These are phyloP conservation scores for Hypolimnas misippus DNA, from an alignment of 2,888 invertebrate genomes.

Conservation along the genomic window DNA sequence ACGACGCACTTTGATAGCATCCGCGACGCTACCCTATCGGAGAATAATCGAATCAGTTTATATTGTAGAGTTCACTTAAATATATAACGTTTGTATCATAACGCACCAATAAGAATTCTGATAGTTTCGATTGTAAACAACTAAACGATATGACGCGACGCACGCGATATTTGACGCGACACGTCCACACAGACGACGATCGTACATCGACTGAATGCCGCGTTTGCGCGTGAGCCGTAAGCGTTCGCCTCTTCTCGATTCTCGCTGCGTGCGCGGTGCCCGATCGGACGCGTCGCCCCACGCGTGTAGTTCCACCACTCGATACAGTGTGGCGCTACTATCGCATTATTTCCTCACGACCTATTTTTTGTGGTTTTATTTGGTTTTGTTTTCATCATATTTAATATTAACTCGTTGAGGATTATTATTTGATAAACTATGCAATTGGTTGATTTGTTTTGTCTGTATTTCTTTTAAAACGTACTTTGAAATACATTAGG, in stretches of 20 bases:
- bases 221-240: conserved; percentile 35
- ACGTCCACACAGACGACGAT: conserved; percentile 45
- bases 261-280: conserved; percentile 43
- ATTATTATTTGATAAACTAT: too few species aligned
- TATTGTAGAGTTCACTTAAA: conserved; percentile 44
- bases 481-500: too few species aligned
- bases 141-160: conserved; percentile 48
- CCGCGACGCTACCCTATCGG: conserved; percentile 72
- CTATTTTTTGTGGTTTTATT: background rate
- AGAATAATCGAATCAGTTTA: conserved; percentile 54
- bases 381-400: conserved; percentile 1
- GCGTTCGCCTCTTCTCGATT: conserved; percentile 50
- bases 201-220: conserved; percentile 48
- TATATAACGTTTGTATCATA: conserved; percentile 51
- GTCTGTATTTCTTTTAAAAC: too few species aligned
- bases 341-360: conserved; percentile 44
- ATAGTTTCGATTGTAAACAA: conserved; percentile 70
- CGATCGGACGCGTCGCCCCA: conserved; percentile 48
- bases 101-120: conserved; percentile 69
- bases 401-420: background rate
- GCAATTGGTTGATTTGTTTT: too few species aligned
- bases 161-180: conserved; percentile 52
- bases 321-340: conserved; percentile 62
- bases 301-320: conserved; percentile 53
- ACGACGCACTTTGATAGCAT: conserved; percentile 77